phyloP scores from a whole-genome alignment of 2,797 vertebrate species.

The Crocidura indochinensis region DNA sequence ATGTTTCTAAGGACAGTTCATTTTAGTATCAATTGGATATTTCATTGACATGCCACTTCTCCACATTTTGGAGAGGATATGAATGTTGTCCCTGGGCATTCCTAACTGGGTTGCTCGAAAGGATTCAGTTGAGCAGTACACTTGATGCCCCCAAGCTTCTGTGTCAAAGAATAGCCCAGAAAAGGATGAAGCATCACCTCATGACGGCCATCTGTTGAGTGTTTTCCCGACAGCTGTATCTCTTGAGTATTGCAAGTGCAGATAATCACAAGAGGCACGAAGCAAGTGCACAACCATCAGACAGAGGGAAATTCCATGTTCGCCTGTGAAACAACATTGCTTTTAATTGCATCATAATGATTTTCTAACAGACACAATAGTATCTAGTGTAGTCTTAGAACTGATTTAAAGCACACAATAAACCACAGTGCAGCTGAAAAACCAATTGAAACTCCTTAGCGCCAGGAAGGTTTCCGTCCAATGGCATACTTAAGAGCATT shows the following conservation, averaged over 20 bases:
- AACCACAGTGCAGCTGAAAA: conserved; percentile 88
- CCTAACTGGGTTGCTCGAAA: conserved; percentile 85
- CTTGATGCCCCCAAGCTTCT: conserved; percentile 85
- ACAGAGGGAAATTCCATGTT: conserved; percentile 81
- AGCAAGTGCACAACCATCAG: conserved; percentile 77
- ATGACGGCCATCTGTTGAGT: conserved; percentile 90
- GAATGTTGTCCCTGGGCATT: conserved; percentile 87
- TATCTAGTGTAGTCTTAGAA: conserved; percentile 84
- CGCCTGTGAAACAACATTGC: conserved; percentile 80
- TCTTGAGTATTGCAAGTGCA: conserved; percentile 85
- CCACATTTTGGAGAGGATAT: conserved; percentile 86
- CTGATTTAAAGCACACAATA: conserved; percentile 90
- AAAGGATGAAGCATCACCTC: conserved; percentile 86
- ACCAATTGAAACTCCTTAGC: conserved; percentile 86
- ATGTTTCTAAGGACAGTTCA: conserved; percentile 88
- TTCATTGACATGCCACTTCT: conserved; percentile 87
- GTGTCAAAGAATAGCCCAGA: conserved; percentile 88
- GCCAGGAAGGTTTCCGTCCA: conserved; percentile 86
- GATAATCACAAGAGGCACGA: conserved; percentile 85
- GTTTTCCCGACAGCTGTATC: conserved; percentile 91
- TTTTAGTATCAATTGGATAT: conserved; percentile 84
- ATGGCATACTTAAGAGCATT: conserved; percentile 85
- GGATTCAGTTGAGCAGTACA: conserved; percentile 87
- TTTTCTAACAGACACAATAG: conserved; percentile 89
- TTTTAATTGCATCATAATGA: conserved; percentile 91